Base-by-base conservation (phyloP, 92 coral and sea anemone species). In the Epizoanthus stellaris region DNA sequence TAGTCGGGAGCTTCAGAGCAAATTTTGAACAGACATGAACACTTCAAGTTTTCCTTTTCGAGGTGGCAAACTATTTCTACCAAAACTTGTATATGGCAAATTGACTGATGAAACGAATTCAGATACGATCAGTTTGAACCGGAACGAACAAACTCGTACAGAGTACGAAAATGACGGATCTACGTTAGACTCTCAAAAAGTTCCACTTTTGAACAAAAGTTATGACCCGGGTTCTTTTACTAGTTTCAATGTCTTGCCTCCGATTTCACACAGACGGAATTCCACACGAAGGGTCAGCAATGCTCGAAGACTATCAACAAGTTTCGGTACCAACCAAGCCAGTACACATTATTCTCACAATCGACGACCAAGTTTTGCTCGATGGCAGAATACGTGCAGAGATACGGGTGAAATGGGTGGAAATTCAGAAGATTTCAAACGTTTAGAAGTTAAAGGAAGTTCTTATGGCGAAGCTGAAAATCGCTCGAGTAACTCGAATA, bases 141-240 rank as follows among this genome's bases (percentile, higher is more conserved):
- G 45, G 30, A 36, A 13, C 6, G 21, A 38, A 43, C 45, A 68
- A 38, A 4, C 1, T 11, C 47, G 4, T 7, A 1, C 19, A 13
- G 73, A 68, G 0, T 38, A 9, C 52, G 20, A 68, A 25, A 43
- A 14, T 68, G 73, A 68, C 15, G 9, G 20, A 68, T n/a, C 7
- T 68, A 15, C 23, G 15, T 14, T 68, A 3, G 73, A 68, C 19
- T 38, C 49, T 14, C 73, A 68, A 12, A 68, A 17, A 20, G 73
- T 68, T 68, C 73, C 73, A 38, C 73, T 68, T 68, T 68, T 68
- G 73, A 68, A 68, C 16, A 38, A 68, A 68, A 68, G 0, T 38
- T 68, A 68, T 19, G 23, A 68, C 42, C n/a, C 73, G 9, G 20
- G 7, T 8, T 15, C 73, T 68, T 68, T 68, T 68, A 68, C 73